Evolutionary conservation across 2,797 vertebrate genomes (phyloP).

Genomic region (Phrynocephalus forsythii): DNA sequence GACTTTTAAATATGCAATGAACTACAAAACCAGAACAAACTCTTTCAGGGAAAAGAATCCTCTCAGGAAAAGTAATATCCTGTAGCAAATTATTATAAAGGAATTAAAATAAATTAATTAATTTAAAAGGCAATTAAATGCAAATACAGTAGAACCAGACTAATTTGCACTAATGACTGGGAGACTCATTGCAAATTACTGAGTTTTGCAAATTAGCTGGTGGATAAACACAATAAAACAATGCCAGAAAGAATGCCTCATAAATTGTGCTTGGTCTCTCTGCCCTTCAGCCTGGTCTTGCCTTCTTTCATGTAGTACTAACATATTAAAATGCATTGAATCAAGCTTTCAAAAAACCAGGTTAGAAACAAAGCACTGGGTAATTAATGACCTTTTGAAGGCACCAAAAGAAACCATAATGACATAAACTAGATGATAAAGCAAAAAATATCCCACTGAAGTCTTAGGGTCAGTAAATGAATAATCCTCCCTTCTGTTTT

Average conservation of each 20-base stretch:
- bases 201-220: slow-evolving; percentile 65
- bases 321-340: not conserved
- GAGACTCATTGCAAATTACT: slow-evolving; percentile 68
- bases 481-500: not conserved
- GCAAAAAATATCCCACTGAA: not conserved
- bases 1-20: slow-evolving; percentile 61
- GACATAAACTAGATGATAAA: not conserved
- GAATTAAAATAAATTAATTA: slow-evolving; percentile 65
- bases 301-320: not conserved
- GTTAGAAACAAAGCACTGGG: not conserved
- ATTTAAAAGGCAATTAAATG: slow-evolving; percentile 73
- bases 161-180: slow-evolving; percentile 72
- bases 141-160: slow-evolving; percentile 66
- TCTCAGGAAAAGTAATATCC: slow-evolving; percentile 58
- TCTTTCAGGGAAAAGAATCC: slow-evolving; percentile 67
- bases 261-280: slow-evolving; percentile 14
- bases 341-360: slow-evolving; percentile 5
- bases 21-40: slow-evolving; percentile 58
- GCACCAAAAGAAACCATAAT: not conserved
- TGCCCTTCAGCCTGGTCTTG: not conserved
- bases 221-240: slow-evolving; percentile 66
- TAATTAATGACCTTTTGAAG: not conserved
- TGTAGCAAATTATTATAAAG: slow-evolving; percentile 63
- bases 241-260: slow-evolving; percentile 58
- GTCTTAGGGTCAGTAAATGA: not conserved